Evolutionary conservation across 1,140 invertebrate species (phyloP).

Genomic region (Oncopodura yosiiana): DNA sequence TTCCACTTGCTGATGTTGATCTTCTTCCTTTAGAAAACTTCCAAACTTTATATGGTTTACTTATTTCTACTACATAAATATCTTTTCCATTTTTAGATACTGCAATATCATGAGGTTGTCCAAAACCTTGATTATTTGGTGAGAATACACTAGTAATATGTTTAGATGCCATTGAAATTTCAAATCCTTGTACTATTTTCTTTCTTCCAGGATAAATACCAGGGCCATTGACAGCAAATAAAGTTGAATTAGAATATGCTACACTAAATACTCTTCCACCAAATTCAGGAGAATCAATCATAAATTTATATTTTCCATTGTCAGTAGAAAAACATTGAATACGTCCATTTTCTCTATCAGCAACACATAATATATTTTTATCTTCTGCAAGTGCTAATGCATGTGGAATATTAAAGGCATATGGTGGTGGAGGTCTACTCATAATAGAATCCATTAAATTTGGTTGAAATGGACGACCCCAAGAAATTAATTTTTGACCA

Average conservation of each 20-base stretch:
- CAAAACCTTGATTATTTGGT: constrained; percentile 48
- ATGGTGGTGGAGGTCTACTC: constrained; percentile 22
- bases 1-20: constrained; percentile 23
- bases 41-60: constrained; percentile 50
- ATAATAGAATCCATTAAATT: constrained; percentile 10
- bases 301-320: constrained; percentile 50
- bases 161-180: constrained; percentile 52
- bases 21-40: constrained; percentile 44
- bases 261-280: constrained; percentile 58
- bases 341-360: constrained; percentile 84
- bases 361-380: constrained; percentile 65
- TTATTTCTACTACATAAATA: constrained; percentile 64
- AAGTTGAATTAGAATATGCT: constrained; percentile 48
- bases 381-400: constrained; percentile 54
- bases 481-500: constrained; percentile 53
- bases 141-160: constrained; percentile 52
- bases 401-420: constrained; percentile 33
- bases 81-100: constrained; percentile 54
- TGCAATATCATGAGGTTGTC: constrained; percentile 64
- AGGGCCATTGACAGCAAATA: constrained; percentile 46
- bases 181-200: constrained; percentile 51
- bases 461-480: constrained; percentile 26
- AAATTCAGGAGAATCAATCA: constrained; percentile 48
- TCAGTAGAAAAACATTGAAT: constrained; percentile 61
- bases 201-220: constrained; percentile 22